Percentiles rank a stretch among this genome's conserved stretches.
These are phyloP conservation scores for Lottia scabra DNA, from an alignment of 2,888 invertebrate genomes.

Conservation along the genomic window DNA sequence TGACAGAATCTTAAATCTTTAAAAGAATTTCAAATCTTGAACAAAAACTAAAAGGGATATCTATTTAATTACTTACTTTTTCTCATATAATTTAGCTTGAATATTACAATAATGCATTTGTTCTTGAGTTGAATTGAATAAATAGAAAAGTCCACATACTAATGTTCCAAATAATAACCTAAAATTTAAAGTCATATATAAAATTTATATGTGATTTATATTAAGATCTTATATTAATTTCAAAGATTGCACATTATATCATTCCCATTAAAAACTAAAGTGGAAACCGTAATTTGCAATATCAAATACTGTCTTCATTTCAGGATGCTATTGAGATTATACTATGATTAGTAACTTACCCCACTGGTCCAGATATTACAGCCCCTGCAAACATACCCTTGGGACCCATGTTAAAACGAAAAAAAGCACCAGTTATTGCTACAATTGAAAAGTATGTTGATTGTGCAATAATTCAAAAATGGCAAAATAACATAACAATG, in stretches of 20 bases:
- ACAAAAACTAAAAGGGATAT: too few relatives aligned
- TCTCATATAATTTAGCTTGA: conserved; percentile 21
- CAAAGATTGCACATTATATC: too few relatives aligned
- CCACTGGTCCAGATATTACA: conserved; percentile 21
- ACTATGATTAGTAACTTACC: conserved; percentile 13
- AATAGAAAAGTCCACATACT: conserved; percentile 17
- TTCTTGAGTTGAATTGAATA: conserved; percentile 27
- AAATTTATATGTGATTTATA: too few relatives aligned
- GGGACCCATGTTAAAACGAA: conserved; percentile 23
- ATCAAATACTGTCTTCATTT: background rate
- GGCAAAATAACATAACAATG: background rate
- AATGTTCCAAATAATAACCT: conserved; percentile 21
- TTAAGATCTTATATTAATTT: too few relatives aligned
- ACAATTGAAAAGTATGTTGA: background rate
- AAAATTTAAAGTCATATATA: background rate
- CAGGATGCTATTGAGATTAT: too few relatives aligned
- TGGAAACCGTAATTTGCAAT: too few relatives aligned
- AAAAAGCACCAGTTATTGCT: conserved; percentile 23
- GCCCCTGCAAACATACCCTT: conserved; percentile 24
- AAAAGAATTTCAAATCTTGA: too few relatives aligned
- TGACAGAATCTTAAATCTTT: too few relatives aligned
- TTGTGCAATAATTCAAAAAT: too few relatives aligned
- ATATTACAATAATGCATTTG: conserved; percentile 28
- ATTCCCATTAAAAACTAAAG: too few relatives aligned
- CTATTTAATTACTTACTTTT: conserved; percentile 22